A percentile compares a stretch with the other conserved stretches of the same genome.
phyloP scores from a whole-genome alignment of 64 coral and sea anemone genomes.

The Actinia equina region DNA sequence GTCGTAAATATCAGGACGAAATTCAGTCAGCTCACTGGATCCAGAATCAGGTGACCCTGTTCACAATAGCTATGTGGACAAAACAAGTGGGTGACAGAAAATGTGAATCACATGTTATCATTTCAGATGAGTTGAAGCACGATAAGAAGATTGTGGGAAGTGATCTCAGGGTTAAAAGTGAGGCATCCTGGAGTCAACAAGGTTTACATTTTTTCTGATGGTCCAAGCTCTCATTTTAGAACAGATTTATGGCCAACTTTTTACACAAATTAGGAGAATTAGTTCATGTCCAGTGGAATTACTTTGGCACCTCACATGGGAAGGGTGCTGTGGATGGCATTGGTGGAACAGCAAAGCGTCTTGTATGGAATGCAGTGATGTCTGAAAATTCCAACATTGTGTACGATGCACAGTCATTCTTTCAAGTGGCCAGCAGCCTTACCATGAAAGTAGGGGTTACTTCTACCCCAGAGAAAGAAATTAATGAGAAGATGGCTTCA shows the following conservation, averaged over 20 bases:
- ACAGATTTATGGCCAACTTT: slow-evolving; percentile 34
- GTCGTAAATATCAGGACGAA: slow-evolving; percentile 39
- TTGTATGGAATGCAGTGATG: slow-evolving; percentile 28
- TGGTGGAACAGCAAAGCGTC: slow-evolving; percentile 9
- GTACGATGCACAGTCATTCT: slow-evolving; percentile 51
- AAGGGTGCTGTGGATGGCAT: slow-evolving; percentile 38
- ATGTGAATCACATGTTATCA: slow-evolving; percentile 34
- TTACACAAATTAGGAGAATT: background rate
- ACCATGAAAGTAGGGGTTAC: slow-evolving; percentile 19
- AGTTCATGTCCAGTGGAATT: slow-evolving; percentile 32
- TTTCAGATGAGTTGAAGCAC: slow-evolving; percentile 53
- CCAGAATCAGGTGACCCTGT: slow-evolving; percentile 44
- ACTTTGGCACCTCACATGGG: slow-evolving; percentile 51
- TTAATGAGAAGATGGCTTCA: slow-evolving; percentile 26
- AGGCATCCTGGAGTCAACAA: slow-evolving; percentile 33
- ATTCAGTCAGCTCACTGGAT: slow-evolving; percentile 42
- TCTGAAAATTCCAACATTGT: background rate
- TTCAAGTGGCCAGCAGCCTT: slow-evolving; percentile 46
- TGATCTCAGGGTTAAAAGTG: slow-evolving; percentile 54
- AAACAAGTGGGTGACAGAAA: background rate
- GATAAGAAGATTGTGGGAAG: slow-evolving; percentile 55
- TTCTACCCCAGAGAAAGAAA: slow-evolving; percentile 35
- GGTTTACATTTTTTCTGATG: slow-evolving; percentile 44
- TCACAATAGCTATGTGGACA: slow-evolving; percentile 45
- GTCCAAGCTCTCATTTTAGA: slow-evolving; percentile 40